These are phyloP conservation scores for Allophyes oxyacanthae DNA, from an alignment of 2,888 invertebrate species.

Conservation along the genomic window DNA sequence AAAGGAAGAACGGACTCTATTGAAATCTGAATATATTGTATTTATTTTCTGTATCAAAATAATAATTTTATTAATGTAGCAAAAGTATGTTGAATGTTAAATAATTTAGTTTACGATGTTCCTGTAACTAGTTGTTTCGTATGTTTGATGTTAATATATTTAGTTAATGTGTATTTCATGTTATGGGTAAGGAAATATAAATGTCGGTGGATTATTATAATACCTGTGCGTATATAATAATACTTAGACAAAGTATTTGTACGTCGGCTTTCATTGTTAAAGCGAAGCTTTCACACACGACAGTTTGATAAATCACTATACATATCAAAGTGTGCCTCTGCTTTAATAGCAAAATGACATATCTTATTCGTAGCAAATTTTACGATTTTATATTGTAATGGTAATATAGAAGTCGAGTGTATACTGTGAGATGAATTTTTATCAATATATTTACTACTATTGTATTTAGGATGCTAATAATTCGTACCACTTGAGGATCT, in stretches of 20 bases:
- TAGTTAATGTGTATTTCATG: slow-evolving; percentile 63
- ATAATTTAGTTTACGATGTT: slow-evolving; percentile 76
- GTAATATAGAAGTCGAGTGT: slow-evolving; percentile 75
- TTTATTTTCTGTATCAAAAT: slow-evolving; percentile 48
- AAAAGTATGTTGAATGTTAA: slow-evolving; percentile 59
- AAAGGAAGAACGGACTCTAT: slow-evolving; percentile 19
- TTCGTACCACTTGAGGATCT: slow-evolving; percentile 85
- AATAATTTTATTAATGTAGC: slow-evolving; percentile 45
- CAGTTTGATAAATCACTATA: slow-evolving; percentile 77
- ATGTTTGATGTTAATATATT: slow-evolving; percentile 65
- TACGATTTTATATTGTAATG: slow-evolving; percentile 82
- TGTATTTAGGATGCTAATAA: slow-evolving; percentile 83
- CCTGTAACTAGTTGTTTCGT: slow-evolving; percentile 73
- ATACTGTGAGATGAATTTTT: slow-evolving; percentile 84
- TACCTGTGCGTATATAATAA: slow-evolving; percentile 65
- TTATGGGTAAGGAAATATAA: slow-evolving; percentile 53
- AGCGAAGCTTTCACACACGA: slow-evolving; percentile 79
- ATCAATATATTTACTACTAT: slow-evolving; percentile 82
- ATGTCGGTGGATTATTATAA: slow-evolving; percentile 54
- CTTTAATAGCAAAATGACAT: slow-evolving; percentile 86
- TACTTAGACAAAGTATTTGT: slow-evolving; percentile 59
- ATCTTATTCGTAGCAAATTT: slow-evolving; percentile 84
- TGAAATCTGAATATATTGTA: slow-evolving; percentile 20
- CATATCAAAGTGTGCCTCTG: slow-evolving; percentile 89
- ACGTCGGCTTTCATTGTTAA: slow-evolving; percentile 82